phyloP scores from a whole-genome alignment of 2,113 vertebrate species.

The Toxostoma redivivum region DNA sequence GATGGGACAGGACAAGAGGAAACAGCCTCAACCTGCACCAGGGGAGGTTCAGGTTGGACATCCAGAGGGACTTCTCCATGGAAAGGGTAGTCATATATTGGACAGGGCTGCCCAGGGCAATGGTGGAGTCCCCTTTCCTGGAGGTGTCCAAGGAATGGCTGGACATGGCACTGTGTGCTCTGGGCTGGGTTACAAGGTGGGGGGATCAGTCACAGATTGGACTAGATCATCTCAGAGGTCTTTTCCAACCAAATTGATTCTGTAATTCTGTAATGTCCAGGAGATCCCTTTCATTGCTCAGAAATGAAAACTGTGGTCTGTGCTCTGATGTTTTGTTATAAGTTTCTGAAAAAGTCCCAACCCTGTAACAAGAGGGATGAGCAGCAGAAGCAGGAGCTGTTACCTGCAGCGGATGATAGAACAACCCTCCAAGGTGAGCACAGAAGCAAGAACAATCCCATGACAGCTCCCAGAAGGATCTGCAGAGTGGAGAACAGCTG shows the following conservation, averaged over 20 bases:
- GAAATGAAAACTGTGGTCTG: not conserved
- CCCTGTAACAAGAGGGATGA: not conserved
- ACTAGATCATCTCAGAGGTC: not conserved
- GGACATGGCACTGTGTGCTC: not conserved
- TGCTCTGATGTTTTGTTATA: not conserved
- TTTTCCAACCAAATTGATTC: not conserved
- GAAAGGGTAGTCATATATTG: not conserved
- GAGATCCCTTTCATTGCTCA: not conserved
- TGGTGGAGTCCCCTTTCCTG: not conserved
- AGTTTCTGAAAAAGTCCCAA: not conserved
- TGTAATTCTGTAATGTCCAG: not conserved
- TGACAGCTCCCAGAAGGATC: not conserved
- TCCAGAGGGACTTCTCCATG: not conserved
- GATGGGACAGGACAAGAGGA: not conserved
- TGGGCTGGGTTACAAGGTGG: not conserved
- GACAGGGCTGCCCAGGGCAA: not conserved
- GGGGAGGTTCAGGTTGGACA: not conserved
- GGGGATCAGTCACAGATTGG: fast-evolving
- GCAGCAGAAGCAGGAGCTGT: not conserved
- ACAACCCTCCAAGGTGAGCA: not conserved
- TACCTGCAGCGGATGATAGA: not conserved
- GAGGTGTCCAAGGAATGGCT: not conserved
- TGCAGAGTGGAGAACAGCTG: not conserved
- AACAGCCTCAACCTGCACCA: not conserved
- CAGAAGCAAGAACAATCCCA: not conserved